Evolutionary conservation across 2,888 invertebrate species (phyloP).

Genomic region (Ceramica pisi): DNA sequence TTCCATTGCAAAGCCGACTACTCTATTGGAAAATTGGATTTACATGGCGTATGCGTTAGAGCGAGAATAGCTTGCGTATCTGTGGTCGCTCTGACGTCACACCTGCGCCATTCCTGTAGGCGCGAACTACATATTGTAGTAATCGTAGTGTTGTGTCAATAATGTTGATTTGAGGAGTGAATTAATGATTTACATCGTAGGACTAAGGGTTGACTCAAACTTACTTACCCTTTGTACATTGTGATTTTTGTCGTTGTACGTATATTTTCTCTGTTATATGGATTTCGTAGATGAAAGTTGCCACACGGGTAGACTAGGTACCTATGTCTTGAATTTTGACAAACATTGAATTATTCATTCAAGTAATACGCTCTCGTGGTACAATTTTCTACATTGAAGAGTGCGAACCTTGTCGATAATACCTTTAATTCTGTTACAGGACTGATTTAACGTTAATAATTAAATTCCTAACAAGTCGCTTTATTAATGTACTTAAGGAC

Average conservation of each 20-base stretch:
- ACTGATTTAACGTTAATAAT: background rate
- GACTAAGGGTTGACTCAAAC: background rate
- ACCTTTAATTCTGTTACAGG: too few relatives aligned
- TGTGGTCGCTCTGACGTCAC: slow-evolving; percentile 36
- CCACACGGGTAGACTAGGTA: background rate
- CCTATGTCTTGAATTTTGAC: too few relatives aligned
- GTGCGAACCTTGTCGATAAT: too few relatives aligned
- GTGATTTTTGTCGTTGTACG: too few relatives aligned
- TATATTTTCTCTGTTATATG: too few relatives aligned
- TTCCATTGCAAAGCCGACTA: slow-evolving; percentile 31
- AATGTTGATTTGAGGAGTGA: background rate
- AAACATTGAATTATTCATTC: too few relatives aligned
- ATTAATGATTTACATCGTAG: background rate
- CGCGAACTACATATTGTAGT: background rate
- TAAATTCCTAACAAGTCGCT: background rate
- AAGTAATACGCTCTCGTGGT: too few relatives aligned
- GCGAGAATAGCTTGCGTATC: slow-evolving; percentile 35
- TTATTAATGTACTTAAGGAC: too few relatives aligned
- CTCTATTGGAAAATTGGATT: slow-evolving; percentile 58
- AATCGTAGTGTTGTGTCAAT: background rate
- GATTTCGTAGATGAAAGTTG: background rate
- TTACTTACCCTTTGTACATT: too few relatives aligned
- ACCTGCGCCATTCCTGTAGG: slow-evolving; percentile 10
- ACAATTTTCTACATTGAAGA: too few relatives aligned
- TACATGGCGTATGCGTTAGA: slow-evolving; percentile 52